Percentiles rank a stretch among this genome's conserved stretches.
Evolutionary conservation across 2,888 invertebrate species (phyloP).

Genomic region (Drosophila silvestris): DNA sequence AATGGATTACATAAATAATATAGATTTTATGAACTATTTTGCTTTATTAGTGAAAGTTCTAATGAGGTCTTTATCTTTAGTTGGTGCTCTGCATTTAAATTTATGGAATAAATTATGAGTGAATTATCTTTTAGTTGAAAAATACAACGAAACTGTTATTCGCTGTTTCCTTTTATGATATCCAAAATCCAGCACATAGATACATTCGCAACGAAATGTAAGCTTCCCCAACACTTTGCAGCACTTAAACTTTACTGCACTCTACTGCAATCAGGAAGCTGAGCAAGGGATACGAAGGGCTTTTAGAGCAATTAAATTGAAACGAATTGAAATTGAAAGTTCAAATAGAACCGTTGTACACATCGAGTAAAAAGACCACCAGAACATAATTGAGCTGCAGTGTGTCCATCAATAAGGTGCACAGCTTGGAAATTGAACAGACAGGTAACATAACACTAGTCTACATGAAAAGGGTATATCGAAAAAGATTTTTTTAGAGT

Average conservation of each 20-base stretch:
- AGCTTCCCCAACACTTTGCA: not conserved
- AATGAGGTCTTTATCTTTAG: not conserved
- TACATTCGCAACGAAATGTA: not conserved
- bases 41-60: not conserved
- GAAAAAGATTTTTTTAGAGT: not conserved
- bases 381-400: slow-evolving; percentile 59
- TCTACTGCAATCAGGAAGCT: not conserved
- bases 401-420: slow-evolving; percentile 49
- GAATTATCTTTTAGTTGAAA: not conserved
- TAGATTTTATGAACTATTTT: not conserved
- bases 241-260: not conserved
- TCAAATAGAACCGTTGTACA: slow-evolving; percentile 30
- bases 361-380: slow-evolving; percentile 38
- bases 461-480: not conserved
- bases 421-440: slow-evolving; percentile 26
- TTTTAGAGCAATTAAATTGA: slow-evolving; percentile 57
- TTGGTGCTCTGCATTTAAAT: not conserved
- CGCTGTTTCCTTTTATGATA: not conserved
- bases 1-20: not conserved
- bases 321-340: slow-evolving; percentile 49
- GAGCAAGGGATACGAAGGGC: slow-evolving; percentile 27
- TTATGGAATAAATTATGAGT: not conserved
- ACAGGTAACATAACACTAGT: slow-evolving; percentile 13
- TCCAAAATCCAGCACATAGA: not conserved
- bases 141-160: not conserved